These are phyloP conservation scores for Campylorhamphus procurvoides DNA, from an alignment of 2,113 vertebrate genomes.

Conservation along the genomic window DNA sequence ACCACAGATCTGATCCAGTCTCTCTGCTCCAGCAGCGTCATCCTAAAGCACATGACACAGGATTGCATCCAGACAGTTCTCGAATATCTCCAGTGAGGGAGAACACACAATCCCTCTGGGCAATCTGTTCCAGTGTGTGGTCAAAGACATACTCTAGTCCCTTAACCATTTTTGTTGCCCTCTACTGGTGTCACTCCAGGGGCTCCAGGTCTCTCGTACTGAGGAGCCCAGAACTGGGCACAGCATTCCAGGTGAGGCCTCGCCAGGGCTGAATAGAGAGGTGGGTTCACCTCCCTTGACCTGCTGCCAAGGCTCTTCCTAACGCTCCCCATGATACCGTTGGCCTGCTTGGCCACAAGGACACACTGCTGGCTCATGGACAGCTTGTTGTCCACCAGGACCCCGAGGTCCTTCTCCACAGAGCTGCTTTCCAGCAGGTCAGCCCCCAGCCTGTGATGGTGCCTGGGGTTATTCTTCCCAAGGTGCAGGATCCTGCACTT, in stretches of 20 bases:
- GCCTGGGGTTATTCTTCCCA: not conserved
- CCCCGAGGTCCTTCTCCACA: not conserved
- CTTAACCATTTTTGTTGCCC: not conserved
- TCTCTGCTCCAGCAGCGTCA: not conserved
- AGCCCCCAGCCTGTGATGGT: not conserved
- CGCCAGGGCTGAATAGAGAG: not conserved
- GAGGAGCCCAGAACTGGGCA: not conserved
- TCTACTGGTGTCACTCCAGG: not conserved
- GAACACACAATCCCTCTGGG: not conserved
- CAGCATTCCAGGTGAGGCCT: not conserved
- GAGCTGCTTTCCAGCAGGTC: not conserved
- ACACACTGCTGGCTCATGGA: not conserved
- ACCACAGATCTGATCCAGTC: not conserved
- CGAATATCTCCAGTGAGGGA: not conserved
- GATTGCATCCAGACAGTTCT: not conserved
- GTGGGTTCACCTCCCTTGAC: rapidly evolving
- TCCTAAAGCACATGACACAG: not conserved
- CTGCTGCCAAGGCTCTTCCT: rapidly evolving
- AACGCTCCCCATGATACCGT: rapidly evolving
- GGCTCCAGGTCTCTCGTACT: not conserved
- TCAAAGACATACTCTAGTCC: not conserved
- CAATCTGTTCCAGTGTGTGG: not conserved
- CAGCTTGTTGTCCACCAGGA: not conserved
- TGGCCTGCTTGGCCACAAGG: not conserved
- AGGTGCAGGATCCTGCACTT: not conserved